Conservation (phyloP, 2,888 invertebrate genomes). For the Hanleya hanleyi region DNA sequence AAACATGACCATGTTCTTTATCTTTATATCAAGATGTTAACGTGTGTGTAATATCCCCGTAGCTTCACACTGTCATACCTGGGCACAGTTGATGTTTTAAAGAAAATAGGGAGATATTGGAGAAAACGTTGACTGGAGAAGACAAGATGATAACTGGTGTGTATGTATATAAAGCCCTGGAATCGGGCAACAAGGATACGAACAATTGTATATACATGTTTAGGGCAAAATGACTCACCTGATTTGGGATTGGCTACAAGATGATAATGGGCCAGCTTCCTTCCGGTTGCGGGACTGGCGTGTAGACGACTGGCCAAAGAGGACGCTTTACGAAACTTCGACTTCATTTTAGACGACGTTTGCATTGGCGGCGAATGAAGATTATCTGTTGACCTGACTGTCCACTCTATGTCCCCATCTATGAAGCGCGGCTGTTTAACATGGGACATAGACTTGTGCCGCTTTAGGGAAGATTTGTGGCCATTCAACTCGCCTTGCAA, state of each 20-base stretch:
- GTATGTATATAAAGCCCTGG: too few species aligned
- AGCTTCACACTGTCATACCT: too few species aligned
- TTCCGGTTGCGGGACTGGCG: conserved; percentile 69
- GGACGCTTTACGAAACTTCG: conserved; percentile 67
- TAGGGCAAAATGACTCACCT: too few species aligned
- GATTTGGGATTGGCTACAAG: conserved; percentile 67
- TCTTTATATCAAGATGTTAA: too few species aligned
- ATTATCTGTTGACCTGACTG: conserved; percentile 68
- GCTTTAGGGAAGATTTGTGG: conserved; percentile 47
- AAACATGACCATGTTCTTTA: too few species aligned
- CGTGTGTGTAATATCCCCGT: too few species aligned
- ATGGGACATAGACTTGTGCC: conserved; percentile 61
- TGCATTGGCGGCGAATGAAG: conserved; percentile 51
- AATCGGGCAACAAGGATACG: too few species aligned
- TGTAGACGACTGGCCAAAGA: conserved; percentile 66
- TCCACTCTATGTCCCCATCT: conserved; percentile 59
- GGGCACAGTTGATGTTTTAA: too few species aligned
- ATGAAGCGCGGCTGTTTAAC: conserved; percentile 62
- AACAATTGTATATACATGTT: too few species aligned
- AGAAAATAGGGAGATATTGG: too few species aligned
- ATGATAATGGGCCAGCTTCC: conserved; percentile 69
- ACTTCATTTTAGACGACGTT: conserved; percentile 60
- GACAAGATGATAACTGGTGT: too few species aligned
- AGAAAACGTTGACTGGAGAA: too few species aligned
- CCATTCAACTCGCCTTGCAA: background rate